Evolutionary conservation across 1,140 invertebrate genomes (phyloP).

Genomic region (Charaxes varanes): DNA sequence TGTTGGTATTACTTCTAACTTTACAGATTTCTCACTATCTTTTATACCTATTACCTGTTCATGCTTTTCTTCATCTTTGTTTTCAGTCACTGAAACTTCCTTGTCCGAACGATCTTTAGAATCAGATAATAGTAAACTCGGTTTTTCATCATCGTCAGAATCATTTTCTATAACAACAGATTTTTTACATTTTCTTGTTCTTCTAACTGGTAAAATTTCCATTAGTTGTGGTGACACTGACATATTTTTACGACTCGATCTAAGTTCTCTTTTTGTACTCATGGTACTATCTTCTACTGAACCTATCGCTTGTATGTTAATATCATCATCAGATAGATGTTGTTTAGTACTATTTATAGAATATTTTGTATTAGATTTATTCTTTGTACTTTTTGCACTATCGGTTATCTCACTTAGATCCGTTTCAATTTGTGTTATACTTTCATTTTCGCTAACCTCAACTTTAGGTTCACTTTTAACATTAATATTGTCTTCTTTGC

Average conservation of each 20-base stretch:
- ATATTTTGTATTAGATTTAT: no score
- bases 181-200: slow-evolving; percentile 24
- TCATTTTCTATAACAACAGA: slow-evolving; percentile 25
- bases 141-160: slow-evolving; percentile 15
- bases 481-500: no score
- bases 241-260: slow-evolving; percentile 25
- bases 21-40: no score
- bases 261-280: slow-evolving; percentile 13
- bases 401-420: no score
- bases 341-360: background rate
- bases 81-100: slow-evolving; percentile 5
- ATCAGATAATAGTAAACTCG: background rate
- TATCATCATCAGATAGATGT: background rate
- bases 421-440: no score
- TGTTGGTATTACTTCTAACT: no score
- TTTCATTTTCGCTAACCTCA: no score
- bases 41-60: no score
- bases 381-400: no score
- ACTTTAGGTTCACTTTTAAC: no score
- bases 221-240: slow-evolving; percentile 1
- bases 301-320: background rate
- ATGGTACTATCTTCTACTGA: background rate
- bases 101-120: background rate
- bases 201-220: slow-evolving; percentile 15
- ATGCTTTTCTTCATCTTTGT: no score